Conservation (phyloP, 2,113 vertebrate species). For the Puffinus mauretanicus region DNA sequence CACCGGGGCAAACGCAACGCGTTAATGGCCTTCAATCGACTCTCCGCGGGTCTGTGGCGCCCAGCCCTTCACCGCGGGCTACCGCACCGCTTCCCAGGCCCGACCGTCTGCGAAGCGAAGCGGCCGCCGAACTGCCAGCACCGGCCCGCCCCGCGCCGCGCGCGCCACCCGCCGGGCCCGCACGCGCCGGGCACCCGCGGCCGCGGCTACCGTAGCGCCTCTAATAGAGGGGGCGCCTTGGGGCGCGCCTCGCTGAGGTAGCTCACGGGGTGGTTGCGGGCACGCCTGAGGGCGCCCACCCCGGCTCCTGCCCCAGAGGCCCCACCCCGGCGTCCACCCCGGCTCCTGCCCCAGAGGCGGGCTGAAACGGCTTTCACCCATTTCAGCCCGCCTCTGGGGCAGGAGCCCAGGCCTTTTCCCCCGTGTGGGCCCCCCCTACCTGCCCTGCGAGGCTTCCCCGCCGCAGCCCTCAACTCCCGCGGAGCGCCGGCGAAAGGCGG, state of each 20-base stretch:
- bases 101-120: background rate
- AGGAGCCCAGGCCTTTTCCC: background rate
- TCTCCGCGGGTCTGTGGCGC: background rate
- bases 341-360: background rate
- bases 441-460: background rate
- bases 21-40: background rate
- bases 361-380: no score
- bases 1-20: background rate
- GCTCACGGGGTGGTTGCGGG: background rate
- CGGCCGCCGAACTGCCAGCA: no score
- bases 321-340: no score
- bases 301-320: background rate
- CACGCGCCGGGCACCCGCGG: background rate
- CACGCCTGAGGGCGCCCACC: no score
- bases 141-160: no score
- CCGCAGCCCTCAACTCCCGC: background rate
- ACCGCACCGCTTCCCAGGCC: background rate
- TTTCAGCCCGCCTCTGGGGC: background rate
- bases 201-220: conserved; percentile 6
- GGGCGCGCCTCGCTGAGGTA: background rate
- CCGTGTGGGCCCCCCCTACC: no score
- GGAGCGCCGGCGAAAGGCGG: background rate
- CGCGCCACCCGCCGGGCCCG: no score
- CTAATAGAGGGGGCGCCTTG: background rate
- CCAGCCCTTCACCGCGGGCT: background rate